phyloP scores from a whole-genome alignment of 2,888 invertebrate genomes.

The Lordiphosa fenestrarum region DNA sequence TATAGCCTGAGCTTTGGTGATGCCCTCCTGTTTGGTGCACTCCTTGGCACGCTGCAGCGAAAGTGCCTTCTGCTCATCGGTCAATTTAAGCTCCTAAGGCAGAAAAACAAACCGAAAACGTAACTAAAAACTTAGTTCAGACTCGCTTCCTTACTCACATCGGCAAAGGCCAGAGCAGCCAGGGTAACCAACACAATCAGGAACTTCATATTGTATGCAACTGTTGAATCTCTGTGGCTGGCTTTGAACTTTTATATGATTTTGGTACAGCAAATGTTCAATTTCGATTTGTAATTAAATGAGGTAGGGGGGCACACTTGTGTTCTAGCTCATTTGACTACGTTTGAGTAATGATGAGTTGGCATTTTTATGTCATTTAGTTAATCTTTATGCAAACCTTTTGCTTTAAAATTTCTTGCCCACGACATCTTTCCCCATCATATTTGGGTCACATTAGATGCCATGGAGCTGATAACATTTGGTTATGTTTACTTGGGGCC shows the following conservation, averaged over 20 bases:
- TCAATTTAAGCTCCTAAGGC: not conserved
- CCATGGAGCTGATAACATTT: slow-evolving; percentile 56
- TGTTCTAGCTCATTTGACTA: too few relatives aligned
- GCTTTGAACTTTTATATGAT: slow-evolving; percentile 9
- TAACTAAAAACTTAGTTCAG: too few relatives aligned
- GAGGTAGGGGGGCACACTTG: too few relatives aligned
- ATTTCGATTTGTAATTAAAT: not conserved
- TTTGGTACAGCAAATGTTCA: not conserved
- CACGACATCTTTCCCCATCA: slow-evolving; percentile 2
- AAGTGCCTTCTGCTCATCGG: slow-evolving; percentile 5
- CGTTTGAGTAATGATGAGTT: slow-evolving; percentile 8
- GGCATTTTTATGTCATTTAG: not conserved
- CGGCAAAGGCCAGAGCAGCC: slow-evolving; percentile 3
- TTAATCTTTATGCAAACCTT: slow-evolving; percentile 6
- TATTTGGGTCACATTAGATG: slow-evolving; percentile 69
- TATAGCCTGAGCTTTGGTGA: slow-evolving; percentile 48
- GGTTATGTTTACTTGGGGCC: slow-evolving; percentile 58
- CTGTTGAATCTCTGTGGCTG: not conserved
- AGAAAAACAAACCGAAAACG: not conserved
- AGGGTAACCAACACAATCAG: slow-evolving; percentile 2
- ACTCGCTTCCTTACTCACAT: slow-evolving; percentile 1
- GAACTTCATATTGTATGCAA: slow-evolving; percentile 3
- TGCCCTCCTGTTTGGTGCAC: slow-evolving; percentile 55
- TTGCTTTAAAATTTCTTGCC: not conserved
- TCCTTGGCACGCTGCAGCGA: slow-evolving; percentile 10